Conservation (phyloP, 2,797 vertebrate genomes). For the Enteromius thamalakanensis region DNA sequence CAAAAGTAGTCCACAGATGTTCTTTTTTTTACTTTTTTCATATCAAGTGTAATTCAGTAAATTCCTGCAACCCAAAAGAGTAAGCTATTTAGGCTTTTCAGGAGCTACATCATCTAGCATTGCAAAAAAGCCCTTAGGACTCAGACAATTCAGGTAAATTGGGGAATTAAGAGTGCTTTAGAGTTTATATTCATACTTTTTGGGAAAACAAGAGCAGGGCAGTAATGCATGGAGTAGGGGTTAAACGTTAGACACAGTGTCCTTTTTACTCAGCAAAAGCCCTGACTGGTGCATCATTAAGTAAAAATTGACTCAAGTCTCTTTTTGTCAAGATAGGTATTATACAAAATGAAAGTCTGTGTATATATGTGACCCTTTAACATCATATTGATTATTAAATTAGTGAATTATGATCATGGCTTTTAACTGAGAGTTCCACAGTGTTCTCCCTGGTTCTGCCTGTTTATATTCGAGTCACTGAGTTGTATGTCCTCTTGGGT, state of each 20-base stretch:
- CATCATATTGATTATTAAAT: slow-evolving; percentile 22
- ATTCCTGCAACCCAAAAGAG: neutral
- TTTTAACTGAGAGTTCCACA: slow-evolving; percentile 24
- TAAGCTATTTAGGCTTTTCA: neutral
- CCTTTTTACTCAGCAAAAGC: slow-evolving; percentile 31
- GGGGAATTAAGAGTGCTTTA: slow-evolving; percentile 16
- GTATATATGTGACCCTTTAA: neutral
- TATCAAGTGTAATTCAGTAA: slow-evolving; percentile 25
- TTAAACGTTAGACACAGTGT: slow-evolving; percentile 17
- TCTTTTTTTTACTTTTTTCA: neutral
- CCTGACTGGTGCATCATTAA: slow-evolving; percentile 36
- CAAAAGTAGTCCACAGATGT: slow-evolving; percentile 53
- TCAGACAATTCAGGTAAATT: neutral
- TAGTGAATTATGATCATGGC: slow-evolving; percentile 28
- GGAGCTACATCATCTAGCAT: slow-evolving; percentile 24
- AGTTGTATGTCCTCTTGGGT: slow-evolving; percentile 1
- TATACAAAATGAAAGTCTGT: slow-evolving; percentile 24
- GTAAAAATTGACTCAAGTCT: neutral
- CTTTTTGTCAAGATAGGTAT: slow-evolving; percentile 4
- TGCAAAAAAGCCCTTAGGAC: slow-evolving; percentile 10
- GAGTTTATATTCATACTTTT: slow-evolving; percentile 23
- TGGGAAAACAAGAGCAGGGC: slow-evolving; percentile 9
- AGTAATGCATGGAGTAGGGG: slow-evolving; percentile 11
- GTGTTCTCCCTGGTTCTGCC: neutral
- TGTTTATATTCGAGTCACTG: slow-evolving; percentile 3